Base-by-base conservation (phyloP, 2,113 vertebrate genomes). In the Zosterops hypoxanthus region DNA sequence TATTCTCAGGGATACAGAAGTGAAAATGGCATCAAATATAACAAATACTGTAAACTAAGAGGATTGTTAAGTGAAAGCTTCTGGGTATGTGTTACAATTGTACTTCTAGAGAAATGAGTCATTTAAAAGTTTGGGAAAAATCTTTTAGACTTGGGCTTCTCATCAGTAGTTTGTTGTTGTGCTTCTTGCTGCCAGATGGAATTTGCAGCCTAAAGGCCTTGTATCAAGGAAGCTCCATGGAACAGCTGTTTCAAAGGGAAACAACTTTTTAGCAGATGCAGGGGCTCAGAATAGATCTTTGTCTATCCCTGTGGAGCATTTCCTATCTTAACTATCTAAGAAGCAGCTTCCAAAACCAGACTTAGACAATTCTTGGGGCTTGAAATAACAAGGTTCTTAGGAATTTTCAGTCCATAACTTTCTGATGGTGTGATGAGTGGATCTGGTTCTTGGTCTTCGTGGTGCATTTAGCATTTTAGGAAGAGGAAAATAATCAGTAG, bases 201-300 rank as follows among this genome's bases (percentile, higher is more conserved):
- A 88, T 90, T 93, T 94, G 70, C 61, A 91, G 88, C 60, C 72
- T 94, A 60, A 84, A 92, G 84, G 42, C 39, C 73, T 83, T 56
- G 68, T 68, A 69, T 56, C 71, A 86, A 91, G 92, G 90, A 94
- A 94, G 52, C 26, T 92, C 59, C 52, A 64, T 26, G 63, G 33
- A 95, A 75, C 76, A 95, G 56, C 25, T 95, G 57, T 63, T 96
- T 96, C 3, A 9, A 76, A 94, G 94, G 50, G 55, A 96, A 95
- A 70, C 2, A 2, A 65, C 26, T 56, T 94, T 95, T 82, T 60
- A 94, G 53, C 87, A 96, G 76, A 95, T 91, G 49, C 57, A 77
- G 41, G 31, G 25, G 34, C 90, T 97, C 71, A 86, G 79, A 95
- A 93, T 41, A 93, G 80, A 94, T 95, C 52, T 91, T 73, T 56